phyloP scores from a whole-genome alignment of 2,888 invertebrate species.

The Drosophila pseudotakahashii region DNA sequence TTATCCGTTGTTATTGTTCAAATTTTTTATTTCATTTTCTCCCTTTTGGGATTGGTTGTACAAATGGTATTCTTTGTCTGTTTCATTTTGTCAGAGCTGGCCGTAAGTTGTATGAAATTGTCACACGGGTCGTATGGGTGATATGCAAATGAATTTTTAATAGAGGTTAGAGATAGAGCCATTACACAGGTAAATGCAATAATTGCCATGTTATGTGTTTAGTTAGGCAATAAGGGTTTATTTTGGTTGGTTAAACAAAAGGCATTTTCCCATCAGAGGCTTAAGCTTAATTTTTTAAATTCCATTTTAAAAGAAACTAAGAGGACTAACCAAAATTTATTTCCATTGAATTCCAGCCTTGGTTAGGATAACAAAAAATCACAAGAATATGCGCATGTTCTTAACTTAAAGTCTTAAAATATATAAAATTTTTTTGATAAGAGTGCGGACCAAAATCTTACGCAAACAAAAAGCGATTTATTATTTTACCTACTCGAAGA shows the following conservation, averaged over 20 bases:
- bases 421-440: not conserved
- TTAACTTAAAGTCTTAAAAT: not conserved
- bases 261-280: not conserved
- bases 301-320: not conserved
- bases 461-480: not conserved
- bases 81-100: constrained; percentile 16
- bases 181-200: constrained; percentile 42
- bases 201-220: constrained; percentile 23
- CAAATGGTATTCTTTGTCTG: constrained; percentile 13
- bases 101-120: constrained; percentile 44
- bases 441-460: not conserved
- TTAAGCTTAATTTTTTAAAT: too few species aligned
- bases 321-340: not conserved
- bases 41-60: constrained; percentile 10
- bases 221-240: constrained; percentile 12
- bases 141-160: constrained; percentile 55
- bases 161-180: constrained; percentile 20
- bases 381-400: not conserved
- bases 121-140: constrained; percentile 36
- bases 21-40: constrained; percentile 29
- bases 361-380: not conserved
- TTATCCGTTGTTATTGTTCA: constrained; percentile 38
- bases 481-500: not conserved
- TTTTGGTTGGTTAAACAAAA: not conserved
- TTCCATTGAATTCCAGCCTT: not conserved